A percentile compares a stretch with the other conserved stretches of the same genome.
Evolutionary conservation across 2,888 invertebrate species (phyloP).

Genomic region (Pogonocherus hispidulus): DNA sequence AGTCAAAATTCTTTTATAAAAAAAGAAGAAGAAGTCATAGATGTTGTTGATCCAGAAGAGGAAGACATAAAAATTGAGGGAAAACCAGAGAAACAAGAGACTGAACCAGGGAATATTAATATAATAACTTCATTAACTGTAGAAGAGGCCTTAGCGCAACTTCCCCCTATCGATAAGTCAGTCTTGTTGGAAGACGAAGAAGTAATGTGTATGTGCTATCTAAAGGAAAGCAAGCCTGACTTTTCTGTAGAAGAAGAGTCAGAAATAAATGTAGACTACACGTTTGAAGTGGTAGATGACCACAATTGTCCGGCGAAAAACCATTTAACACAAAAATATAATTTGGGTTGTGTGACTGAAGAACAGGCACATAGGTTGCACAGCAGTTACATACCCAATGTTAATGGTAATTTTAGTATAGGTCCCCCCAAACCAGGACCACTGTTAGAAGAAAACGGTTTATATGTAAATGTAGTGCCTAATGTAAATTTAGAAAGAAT

Average conservation of each 20-base stretch:
- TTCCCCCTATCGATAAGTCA: constrained; percentile 76
- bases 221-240: constrained; percentile 61
- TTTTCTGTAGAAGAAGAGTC: constrained; percentile 59
- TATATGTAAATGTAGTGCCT: constrained; percentile 68
- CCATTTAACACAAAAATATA: constrained; percentile 70
- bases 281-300: constrained; percentile 71
- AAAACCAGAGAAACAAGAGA: constrained; percentile 53
- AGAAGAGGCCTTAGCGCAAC: constrained; percentile 75
- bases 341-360: constrained; percentile 69
- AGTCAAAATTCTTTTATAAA: constrained; percentile 42
- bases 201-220: constrained; percentile 60
- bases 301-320: constrained; percentile 71
- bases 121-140: constrained; percentile 67
- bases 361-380: constrained; percentile 70
- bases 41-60: constrained; percentile 54
- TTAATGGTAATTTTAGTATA: constrained; percentile 64
- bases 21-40: constrained; percentile 52
- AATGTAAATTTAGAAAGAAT: constrained; percentile 65
- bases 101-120: constrained; percentile 45
- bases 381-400: constrained; percentile 61
- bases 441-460: constrained; percentile 52
- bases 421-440: constrained; percentile 47
- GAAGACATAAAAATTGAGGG: constrained; percentile 38
- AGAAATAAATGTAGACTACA: constrained; percentile 49
- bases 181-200: constrained; percentile 55